phyloP scores from a whole-genome alignment of 2,888 invertebrate genomes.

The Nasonovia ribisnigri region DNA sequence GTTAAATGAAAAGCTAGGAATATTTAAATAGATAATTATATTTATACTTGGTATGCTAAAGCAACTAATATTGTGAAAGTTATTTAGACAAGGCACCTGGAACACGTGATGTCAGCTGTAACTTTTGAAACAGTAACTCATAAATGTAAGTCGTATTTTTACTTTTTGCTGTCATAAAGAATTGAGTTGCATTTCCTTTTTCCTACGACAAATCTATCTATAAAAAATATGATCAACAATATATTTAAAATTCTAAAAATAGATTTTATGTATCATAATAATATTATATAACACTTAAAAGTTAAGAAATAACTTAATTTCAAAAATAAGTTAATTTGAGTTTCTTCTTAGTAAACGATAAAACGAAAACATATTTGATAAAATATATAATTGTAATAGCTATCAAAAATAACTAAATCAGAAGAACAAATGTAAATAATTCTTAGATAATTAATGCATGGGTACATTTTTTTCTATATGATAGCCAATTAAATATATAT shows the following conservation, averaged over 20 bases:
- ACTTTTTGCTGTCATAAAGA: constrained; percentile 12
- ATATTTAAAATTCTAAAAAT: neutral
- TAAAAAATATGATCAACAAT: neutral
- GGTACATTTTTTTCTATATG: neutral
- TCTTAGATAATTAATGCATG: neutral
- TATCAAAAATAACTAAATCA: neutral
- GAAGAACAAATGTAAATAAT: neutral
- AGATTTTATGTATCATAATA: neutral
- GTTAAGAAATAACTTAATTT: neutral
- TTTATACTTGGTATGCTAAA: neutral
- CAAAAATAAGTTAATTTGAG: neutral
- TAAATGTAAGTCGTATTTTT: constrained; percentile 3
- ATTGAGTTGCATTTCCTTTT: neutral
- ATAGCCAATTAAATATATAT: neutral
- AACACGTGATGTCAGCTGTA: neutral
- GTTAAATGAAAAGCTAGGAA: neutral
- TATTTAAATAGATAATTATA: neutral
- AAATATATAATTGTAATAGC: neutral
- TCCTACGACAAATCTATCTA: neutral
- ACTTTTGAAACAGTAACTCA: neutral
- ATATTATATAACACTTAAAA: neutral
- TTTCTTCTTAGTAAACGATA: neutral
- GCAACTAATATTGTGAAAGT: neutral
- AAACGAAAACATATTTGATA: neutral
- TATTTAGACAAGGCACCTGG: neutral